A percentile compares a stretch with the other conserved stretches of the same genome.
Evolutionary conservation across 2,888 invertebrate species (phyloP).

Genomic region (Nomada ruficornis): DNA sequence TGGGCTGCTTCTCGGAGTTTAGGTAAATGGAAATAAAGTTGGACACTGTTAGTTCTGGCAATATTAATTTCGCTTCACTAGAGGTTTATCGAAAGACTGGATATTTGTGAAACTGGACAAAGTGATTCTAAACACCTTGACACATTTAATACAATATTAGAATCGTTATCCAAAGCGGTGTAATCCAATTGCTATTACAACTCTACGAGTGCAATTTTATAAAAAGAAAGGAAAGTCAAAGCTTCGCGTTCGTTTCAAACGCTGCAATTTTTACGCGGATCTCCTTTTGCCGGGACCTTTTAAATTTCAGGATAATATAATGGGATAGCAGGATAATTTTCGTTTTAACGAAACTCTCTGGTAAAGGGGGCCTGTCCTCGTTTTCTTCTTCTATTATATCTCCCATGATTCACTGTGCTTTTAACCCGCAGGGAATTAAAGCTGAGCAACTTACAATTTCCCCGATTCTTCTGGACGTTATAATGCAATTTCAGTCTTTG

Average conservation of each 20-base stretch:
- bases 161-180: neutral
- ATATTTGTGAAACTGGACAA: too few relatives aligned
- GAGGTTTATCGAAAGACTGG: too few relatives aligned
- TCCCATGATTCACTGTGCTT: neutral
- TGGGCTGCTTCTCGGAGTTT: too few relatives aligned
- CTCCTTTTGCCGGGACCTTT: neutral
- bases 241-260: neutral
- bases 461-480: too few relatives aligned
- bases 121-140: too few relatives aligned
- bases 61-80: too few relatives aligned
- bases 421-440: neutral
- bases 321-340: neutral
- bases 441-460: neutral
- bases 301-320: slow-evolving; percentile 2
- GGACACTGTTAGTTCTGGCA: too few relatives aligned
- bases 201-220: neutral
- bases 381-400: neutral
- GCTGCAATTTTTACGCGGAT: neutral
- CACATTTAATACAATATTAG: too few relatives aligned
- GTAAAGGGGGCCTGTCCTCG: too few relatives aligned
- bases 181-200: neutral
- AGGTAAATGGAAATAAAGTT: too few relatives aligned
- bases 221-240: neutral
- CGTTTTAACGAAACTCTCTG: neutral
- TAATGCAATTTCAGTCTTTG: neutral